A percentile compares a stretch with the other conserved stretches of the same genome.
These are phyloP conservation scores for Oncorhynchus keta DNA, from an alignment of 2,113 vertebrate genomes.

Conservation along the genomic window DNA sequence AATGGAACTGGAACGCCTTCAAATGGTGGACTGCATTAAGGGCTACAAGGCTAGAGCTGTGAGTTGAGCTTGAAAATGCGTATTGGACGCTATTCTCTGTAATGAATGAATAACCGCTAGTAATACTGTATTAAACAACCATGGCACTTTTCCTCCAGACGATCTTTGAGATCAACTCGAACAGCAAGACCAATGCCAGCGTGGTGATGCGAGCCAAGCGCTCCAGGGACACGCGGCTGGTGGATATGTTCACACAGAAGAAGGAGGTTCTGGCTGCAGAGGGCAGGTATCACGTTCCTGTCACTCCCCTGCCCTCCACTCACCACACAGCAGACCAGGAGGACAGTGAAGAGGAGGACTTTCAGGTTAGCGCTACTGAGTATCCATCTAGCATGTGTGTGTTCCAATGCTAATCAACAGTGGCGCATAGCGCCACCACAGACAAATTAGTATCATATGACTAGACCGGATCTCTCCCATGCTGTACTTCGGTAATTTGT, in stretches of 20 bases:
- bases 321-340: neutral
- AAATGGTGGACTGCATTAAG: slow-evolving; percentile 87
- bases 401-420: too few relatives aligned
- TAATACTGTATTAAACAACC: neutral
- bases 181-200: slow-evolving; percentile 78
- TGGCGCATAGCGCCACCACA: too few relatives aligned
- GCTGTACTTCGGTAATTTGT: neutral
- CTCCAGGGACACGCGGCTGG: slow-evolving; percentile 71
- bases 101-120: neutral
- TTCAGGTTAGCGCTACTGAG: slow-evolving; percentile 54
- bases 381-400: too few relatives aligned
- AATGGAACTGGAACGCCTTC: slow-evolving; percentile 82
- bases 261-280: slow-evolving; percentile 62
- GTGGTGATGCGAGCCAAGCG: slow-evolving; percentile 89
- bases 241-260: slow-evolving; percentile 77
- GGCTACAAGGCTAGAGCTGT: slow-evolving; percentile 86
- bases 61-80: slow-evolving; percentile 53
- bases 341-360: slow-evolving; percentile 42
- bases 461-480: neutral
- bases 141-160: slow-evolving; percentile 71
- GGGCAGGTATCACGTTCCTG: slow-evolving; percentile 18
- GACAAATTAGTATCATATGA: too few relatives aligned
- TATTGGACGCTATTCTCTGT: neutral
- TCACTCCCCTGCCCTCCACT: neutral
- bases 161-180: slow-evolving; percentile 96